Conservation (phyloP, 2,888 invertebrate species). For the Iphiclides podalirius region DNA sequence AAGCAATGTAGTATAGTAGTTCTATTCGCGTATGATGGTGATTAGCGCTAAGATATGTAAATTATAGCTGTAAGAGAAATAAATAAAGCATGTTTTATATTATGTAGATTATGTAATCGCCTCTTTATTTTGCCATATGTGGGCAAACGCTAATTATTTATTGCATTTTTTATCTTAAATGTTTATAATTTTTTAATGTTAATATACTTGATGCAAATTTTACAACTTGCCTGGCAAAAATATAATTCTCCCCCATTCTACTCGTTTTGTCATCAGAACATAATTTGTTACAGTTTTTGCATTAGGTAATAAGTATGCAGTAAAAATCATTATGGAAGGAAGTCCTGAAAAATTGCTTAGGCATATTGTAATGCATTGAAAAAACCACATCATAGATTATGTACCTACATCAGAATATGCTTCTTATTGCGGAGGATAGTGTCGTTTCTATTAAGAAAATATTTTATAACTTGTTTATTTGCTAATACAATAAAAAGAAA, state of each 20-base stretch:
- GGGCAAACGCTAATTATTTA: slow-evolving; percentile 76
- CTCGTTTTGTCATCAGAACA: no score
- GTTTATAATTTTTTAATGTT: slow-evolving; percentile 73
- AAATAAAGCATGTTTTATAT: slow-evolving; percentile 77
- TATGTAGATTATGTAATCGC: slow-evolving; percentile 72
- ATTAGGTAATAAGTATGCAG: no score
- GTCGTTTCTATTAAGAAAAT: slow-evolving; percentile 73
- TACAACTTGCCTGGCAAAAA: slow-evolving; percentile 60
- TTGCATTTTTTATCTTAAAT: slow-evolving; percentile 72
- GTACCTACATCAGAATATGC: slow-evolving; percentile 41
- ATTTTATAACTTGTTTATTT: slow-evolving; percentile 80
- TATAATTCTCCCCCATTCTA: slow-evolving; percentile 32
- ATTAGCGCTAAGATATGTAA: slow-evolving; percentile 66
- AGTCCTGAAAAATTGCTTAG: no score
- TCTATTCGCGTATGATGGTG: slow-evolving; percentile 58
- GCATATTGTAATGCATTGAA: slow-evolving; percentile 17
- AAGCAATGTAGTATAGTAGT: slow-evolving; percentile 61
- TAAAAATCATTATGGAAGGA: no score
- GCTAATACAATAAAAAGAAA: slow-evolving; percentile 83
- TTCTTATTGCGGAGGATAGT: slow-evolving; percentile 59
- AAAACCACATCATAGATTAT: slow-evolving; percentile 48
- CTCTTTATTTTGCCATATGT: slow-evolving; percentile 62
- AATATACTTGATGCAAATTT: slow-evolving; percentile 58
- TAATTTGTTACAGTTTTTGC: slow-evolving; percentile 20
- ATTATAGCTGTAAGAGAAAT: slow-evolving; percentile 68